phyloP scores from a whole-genome alignment of 2,113 vertebrate species.

The Alouatta palliata region DNA sequence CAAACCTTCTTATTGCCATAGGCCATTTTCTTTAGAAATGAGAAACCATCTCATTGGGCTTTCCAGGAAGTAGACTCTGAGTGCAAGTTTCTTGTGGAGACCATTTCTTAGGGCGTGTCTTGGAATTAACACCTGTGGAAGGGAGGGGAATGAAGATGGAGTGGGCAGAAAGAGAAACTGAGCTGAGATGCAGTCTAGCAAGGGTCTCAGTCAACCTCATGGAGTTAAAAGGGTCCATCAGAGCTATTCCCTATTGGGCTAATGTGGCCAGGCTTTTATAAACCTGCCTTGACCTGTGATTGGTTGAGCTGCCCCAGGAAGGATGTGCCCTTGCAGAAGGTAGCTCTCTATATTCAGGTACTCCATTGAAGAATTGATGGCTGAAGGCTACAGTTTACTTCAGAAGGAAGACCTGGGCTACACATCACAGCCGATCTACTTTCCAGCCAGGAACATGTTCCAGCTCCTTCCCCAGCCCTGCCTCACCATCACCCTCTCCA shows the following conservation, averaged over 20 bases:
- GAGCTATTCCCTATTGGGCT: accelerated
- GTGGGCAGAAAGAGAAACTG: background rate
- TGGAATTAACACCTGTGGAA: background rate
- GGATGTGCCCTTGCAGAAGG: too few species aligned
- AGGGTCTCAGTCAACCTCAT: background rate
- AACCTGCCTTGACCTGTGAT: background rate
- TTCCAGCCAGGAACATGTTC: background rate
- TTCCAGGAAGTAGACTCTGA: background rate
- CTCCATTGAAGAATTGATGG: background rate
- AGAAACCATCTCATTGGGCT: background rate
- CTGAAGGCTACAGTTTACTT: background rate
- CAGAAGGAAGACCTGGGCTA: background rate
- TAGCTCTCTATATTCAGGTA: background rate
- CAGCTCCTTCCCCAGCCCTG: too few species aligned
- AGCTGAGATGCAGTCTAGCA: background rate
- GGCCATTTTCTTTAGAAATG: background rate
- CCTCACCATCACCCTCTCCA: too few species aligned
- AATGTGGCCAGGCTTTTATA: background rate
- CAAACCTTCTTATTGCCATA: conserved; percentile 77
- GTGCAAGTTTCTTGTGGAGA: accelerated
- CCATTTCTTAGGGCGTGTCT: background rate
- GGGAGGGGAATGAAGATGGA: background rate
- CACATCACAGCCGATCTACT: background rate
- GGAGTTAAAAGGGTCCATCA: background rate
- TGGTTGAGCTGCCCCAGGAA: background rate